phyloP scores from a whole-genome alignment of 2,797 vertebrate genomes.

The Mormyrops attenuatus region DNA sequence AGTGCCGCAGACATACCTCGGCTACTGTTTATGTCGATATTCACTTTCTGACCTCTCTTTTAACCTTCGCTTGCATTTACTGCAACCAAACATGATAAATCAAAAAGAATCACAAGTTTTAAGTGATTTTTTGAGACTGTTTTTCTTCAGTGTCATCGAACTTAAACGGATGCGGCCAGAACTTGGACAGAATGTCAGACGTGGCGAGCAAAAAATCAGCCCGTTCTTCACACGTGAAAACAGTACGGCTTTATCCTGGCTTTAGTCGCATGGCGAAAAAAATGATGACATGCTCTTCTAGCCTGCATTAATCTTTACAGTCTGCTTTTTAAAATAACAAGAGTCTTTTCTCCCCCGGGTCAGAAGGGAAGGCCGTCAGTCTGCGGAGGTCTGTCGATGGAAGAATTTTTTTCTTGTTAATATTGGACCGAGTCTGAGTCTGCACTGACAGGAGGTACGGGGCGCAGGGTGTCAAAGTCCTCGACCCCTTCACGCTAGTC shows the following conservation, averaged over 20 bases:
- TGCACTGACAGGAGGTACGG: constrained; percentile 15
- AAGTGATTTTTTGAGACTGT: constrained; percentile 14
- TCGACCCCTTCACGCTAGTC: constrained; percentile 53
- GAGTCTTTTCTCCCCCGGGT: constrained; percentile 48
- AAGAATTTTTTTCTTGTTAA: constrained; percentile 36
- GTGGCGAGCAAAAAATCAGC: constrained; percentile 55
- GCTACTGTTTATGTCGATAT: background rate
- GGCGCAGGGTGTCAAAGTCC: constrained; percentile 49
- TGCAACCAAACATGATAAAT: constrained; percentile 25
- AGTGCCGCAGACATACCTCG: background rate
- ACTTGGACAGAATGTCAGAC: constrained; percentile 22
- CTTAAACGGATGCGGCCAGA: constrained; percentile 43
- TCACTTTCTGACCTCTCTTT: background rate
- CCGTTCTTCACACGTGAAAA: constrained; percentile 59
- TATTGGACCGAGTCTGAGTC: constrained; percentile 28
- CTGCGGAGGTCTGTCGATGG: constrained; percentile 31
- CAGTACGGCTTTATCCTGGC: constrained; percentile 59
- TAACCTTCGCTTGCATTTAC: background rate
- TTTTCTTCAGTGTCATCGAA: constrained; percentile 22
- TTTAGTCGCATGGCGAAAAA: constrained; percentile 52
- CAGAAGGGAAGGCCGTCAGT: constrained; percentile 44
- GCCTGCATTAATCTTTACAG: constrained; percentile 66
- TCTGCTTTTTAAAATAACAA: constrained; percentile 72
- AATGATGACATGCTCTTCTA: constrained; percentile 69
- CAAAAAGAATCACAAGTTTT: constrained; percentile 33